Evolutionary conservation across 2,888 invertebrate genomes (phyloP), one percentile per base, ranked within the genome.

Genomic region (Conomelus anceps): DNA sequence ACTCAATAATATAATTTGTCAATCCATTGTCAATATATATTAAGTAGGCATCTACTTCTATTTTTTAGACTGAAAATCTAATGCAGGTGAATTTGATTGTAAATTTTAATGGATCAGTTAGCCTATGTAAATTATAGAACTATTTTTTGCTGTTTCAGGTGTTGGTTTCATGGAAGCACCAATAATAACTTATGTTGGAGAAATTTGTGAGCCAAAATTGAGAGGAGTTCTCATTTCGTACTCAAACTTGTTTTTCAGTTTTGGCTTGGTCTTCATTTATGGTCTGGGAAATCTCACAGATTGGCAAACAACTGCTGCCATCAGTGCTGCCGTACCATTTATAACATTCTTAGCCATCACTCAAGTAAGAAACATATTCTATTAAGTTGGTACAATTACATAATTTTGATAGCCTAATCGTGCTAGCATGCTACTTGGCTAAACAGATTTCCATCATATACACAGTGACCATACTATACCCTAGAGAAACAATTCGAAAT

Each of bases 81-180:
- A n/a, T n/a, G n/a, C n/a, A n/a, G n/a, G n/a, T n/a, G n/a, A n/a
- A n/a, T n/a, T n/a, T n/a, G n/a, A n/a, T n/a, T n/a, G n/a, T n/a
- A n/a, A n/a, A n/a, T n/a, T n/a, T n/a, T n/a, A n/a, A n/a, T n/a
- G n/a, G n/a, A n/a, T n/a, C n/a, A n/a, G n/a, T n/a, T n/a, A 26
- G 11, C 4, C 26, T 11, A 26, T 26, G 17, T 34, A 13, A 34
- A 34, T 34, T n/a, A 63, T 1, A n/a, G 3, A 3, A 4, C n/a
- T 63, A 3, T n/a, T n/a, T 63, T n/a, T 41, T 89, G 20, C 63
- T 29, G n/a, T 87, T 88, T 22, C 88, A 92, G 91, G 92, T 0
- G 94, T 94, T 3, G 95, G 95, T 0, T 93, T 95, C 22, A 95
- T 95, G 95, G 95, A 95, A 91, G 95, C 95, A 0, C 95, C 95